Evolutionary conservation across 2,797 vertebrate genomes (phyloP), one percentile per base, ranked within the genome.

Genomic region (Ceryle rudis): DNA sequence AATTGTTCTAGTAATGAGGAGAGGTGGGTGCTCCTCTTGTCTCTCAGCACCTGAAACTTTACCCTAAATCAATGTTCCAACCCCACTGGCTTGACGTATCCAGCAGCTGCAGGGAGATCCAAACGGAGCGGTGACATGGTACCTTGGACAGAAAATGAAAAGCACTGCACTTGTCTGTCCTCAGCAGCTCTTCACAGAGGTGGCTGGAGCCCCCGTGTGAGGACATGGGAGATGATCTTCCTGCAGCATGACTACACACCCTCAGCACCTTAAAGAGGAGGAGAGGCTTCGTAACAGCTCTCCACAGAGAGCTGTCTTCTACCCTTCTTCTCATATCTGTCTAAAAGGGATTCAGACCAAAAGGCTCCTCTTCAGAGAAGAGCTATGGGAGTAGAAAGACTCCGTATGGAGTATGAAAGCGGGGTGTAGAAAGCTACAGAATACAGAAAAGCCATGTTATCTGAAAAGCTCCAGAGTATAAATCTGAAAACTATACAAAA

Each of bases 401-500:
- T 35, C 80, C 0, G 0, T 18, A 12, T 14, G 47, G 66, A 58
- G n/a, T 35, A 23, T 19, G 81, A 42, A 61, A 72, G 73, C 58
- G 72, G 81, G 60, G 49, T 75, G 49, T 75, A n/a, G 78, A 79
- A 75, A 84, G 81, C 46, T 81, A 29, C 18, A 23, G 83, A 87
- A 91, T 51, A 33, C 42, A 62, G 79, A 80, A 51, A 78, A 94
- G 64, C 79, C 80, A 29, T 11, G 39, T 82, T 66, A 47, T 26
- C 20, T 26, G 88, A 66, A 91, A 91, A 57, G 39, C 75, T 90
- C 51, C 22, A 26, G 64, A 77, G 60, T 41, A 91, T 62, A 92
- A 89, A 93, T 89, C 73, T 86, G 39, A 85, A 89, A 92, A 67
- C 84, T 61, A 46, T 61, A 73, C 60, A 73, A 81, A 95, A 94